phyloP scores from a whole-genome alignment of 2,797 vertebrate species.

The Pseudochirops corinnae region DNA sequence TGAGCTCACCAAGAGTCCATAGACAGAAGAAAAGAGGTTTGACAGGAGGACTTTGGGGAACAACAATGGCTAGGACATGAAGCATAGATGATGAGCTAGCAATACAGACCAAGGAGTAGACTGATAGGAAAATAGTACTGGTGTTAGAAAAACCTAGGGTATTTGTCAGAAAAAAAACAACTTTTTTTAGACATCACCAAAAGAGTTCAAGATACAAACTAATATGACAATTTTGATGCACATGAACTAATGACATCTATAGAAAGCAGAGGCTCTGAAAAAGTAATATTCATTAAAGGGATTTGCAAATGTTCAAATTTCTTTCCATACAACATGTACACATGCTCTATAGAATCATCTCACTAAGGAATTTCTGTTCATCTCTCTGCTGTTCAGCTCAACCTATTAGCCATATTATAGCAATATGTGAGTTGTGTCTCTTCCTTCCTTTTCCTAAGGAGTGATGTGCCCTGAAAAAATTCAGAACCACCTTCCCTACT shows the following conservation, averaged over 20 bases:
- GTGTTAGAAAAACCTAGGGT: background rate
- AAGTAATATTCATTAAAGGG: background rate
- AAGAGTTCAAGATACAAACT: background rate
- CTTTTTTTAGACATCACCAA: background rate
- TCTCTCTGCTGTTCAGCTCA: background rate
- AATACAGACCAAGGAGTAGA: background rate
- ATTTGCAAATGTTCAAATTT: background rate
- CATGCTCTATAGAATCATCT: background rate
- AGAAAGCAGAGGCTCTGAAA: constrained; percentile 20
- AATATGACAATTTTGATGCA: background rate
- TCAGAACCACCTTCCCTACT: background rate
- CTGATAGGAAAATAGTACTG: background rate
- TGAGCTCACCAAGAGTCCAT: background rate
- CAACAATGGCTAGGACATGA: background rate
- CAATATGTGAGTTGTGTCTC: background rate
- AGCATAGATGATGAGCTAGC: background rate
- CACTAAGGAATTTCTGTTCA: background rate
- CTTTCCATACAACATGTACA: background rate
- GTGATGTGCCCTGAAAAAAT: background rate
- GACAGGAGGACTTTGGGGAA: background rate
- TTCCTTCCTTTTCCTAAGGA: background rate
- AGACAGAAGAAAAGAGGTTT: background rate
- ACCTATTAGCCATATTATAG: background rate
- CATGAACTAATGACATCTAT: background rate
- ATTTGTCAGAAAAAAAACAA: background rate